These are phyloP conservation scores for Actinemys pallida DNA, from an alignment of 2,113 vertebrate genomes.

Conservation along the genomic window DNA sequence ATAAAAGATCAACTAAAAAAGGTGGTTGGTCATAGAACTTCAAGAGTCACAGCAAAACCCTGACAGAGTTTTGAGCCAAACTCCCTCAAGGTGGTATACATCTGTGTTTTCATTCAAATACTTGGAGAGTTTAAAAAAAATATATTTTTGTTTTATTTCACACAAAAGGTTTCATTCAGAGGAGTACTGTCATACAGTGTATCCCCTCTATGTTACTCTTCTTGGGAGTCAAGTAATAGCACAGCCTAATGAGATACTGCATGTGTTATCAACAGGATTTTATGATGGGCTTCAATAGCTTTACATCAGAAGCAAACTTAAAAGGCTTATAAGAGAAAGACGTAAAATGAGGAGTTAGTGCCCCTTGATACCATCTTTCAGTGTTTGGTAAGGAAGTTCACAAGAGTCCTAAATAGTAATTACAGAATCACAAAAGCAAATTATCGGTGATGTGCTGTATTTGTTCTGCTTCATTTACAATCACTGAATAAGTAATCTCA, in stretches of 20 bases:
- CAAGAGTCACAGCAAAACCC: conserved; percentile 50
- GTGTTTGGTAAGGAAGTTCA: neutral
- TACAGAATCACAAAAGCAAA: conserved; percentile 20
- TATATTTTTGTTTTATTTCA: conserved; percentile 55
- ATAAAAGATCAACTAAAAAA: conserved; percentile 65
- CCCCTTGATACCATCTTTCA: neutral
- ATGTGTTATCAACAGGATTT: conserved; percentile 50
- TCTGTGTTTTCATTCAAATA: conserved; percentile 74
- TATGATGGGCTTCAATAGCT: conserved; percentile 51
- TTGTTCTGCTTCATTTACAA: neutral
- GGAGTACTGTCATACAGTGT: conserved; percentile 31
- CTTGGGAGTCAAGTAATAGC: conserved; percentile 49
- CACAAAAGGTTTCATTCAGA: conserved; percentile 68
- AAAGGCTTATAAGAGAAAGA: conserved; percentile 48
- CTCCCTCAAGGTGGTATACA: conserved; percentile 60
- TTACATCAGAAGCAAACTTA: conserved; percentile 45
- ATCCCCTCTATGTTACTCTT: conserved; percentile 62
- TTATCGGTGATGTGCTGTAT: neutral
- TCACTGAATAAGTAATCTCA: neutral
- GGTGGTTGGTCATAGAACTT: conserved; percentile 61
- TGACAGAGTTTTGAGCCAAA: conserved; percentile 70
- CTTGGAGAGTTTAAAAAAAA: conserved; percentile 45
- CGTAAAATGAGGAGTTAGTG: conserved; percentile 31
- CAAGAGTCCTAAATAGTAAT: conserved; percentile 17
- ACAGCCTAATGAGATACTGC: conserved; percentile 62